Base-by-base conservation (phyloP, 2,888 invertebrate species). In the Luperina testacea region DNA sequence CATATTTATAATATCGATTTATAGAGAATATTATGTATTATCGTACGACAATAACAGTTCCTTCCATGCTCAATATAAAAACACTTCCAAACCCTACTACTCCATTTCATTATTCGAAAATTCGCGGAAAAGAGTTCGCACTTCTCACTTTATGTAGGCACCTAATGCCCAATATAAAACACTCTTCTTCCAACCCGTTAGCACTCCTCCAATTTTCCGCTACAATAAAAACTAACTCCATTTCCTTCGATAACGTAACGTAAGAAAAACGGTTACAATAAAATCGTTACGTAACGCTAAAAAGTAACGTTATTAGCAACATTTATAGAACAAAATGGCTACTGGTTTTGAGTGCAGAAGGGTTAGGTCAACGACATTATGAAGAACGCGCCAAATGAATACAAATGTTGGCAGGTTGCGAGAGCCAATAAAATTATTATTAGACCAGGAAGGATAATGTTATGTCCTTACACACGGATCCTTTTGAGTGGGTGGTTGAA, bases 341-440 rank as follows among this genome's bases (percentile, higher is more conserved):
- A 67, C 75, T 61, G 70, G 74, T 81, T 75, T 72, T 72, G 61
- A 51, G 61, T 27, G 45, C 20, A 78, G 48, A 79, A 79, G 76
- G 80, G 81, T 77, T 69, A 67, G 78, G 75, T 73, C 78, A 81
- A 78, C 27, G 75, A 77, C 76, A 70, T 77, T 77, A 77, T 78
- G 72, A 79, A 85, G 73, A 81, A 64, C 75, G 75, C 61, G 69
- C 71, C 65, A 75, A 76, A 71, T 76, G 88, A 86, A 86, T 88
- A 87, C 67, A 77, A 87, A 86, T 77, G 82, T 63, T 74, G 65
- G 69, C 61, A 81, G 78, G 85, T 76, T 75, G 61, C 15, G 68
- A 32, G 48, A 72, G 68, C 68, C 77, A 81, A 78, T 86, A 85
- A 86, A 81, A 85, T 76, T 85, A 81, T 88, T 78, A 85, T 77